Evolutionary conservation across 2,797 vertebrate genomes (phyloP).

Genomic region (Threskiornis aethiopicus): DNA sequence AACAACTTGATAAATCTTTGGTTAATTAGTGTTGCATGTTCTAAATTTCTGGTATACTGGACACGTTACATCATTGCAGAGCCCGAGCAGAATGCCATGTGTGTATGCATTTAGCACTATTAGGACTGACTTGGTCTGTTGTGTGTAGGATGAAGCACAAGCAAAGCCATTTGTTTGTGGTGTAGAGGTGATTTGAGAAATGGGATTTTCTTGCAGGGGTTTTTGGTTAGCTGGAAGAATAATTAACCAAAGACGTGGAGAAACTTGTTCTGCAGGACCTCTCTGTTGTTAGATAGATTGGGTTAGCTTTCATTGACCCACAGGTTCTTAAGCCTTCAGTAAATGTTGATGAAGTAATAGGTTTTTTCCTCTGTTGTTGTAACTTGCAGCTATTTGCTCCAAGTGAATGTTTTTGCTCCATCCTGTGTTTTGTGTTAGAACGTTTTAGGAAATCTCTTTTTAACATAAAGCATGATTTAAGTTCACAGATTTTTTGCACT

Average conservation of each 20-base stretch:
- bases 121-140: background rate
- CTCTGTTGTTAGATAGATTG: background rate
- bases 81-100: background rate
- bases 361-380: background rate
- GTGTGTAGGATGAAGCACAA: background rate
- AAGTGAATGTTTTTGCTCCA: background rate
- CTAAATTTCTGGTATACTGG: background rate
- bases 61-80: background rate
- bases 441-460: background rate
- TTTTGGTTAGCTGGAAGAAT: background rate
- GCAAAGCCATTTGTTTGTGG: background rate
- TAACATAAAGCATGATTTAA: background rate
- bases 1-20: background rate
- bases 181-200: background rate
- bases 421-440: background rate
- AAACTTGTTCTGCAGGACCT: background rate
- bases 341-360: background rate
- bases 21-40: background rate
- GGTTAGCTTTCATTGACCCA: background rate
- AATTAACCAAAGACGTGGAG: background rate
- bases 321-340: background rate
- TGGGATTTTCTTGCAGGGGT: background rate
- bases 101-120: accelerated
- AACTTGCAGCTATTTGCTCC: background rate
- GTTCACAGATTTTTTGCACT: background rate